Conservation (phyloP, 2,888 invertebrate genomes). For the Parochlus steinenii region DNA sequence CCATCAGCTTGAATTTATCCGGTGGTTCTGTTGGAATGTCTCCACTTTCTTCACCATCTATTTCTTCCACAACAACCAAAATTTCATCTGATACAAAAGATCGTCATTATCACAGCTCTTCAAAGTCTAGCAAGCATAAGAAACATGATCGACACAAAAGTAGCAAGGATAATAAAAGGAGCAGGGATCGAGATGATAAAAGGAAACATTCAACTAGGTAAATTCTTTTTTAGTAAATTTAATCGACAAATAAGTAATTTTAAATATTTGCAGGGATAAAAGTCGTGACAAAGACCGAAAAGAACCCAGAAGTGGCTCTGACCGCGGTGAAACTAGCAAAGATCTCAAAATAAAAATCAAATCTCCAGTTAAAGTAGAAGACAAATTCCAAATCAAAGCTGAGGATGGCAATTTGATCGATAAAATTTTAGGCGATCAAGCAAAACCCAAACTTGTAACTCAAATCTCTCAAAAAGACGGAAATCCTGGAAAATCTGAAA, state of each 20-base stretch:
- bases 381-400: slow-evolving; percentile 14
- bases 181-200: too few relatives aligned
- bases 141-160: slow-evolving; percentile 15
- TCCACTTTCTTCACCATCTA: slow-evolving; percentile 7
- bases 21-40: neutral
- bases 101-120: slow-evolving; percentile 11
- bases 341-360: neutral
- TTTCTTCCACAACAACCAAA: slow-evolving; percentile 5
- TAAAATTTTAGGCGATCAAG: slow-evolving; percentile 23
- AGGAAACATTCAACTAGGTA: too few relatives aligned
- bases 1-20: slow-evolving; percentile 5
- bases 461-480: neutral
- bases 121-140: slow-evolving; percentile 8
- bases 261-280: slow-evolving; percentile 19
- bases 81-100: too few relatives aligned
- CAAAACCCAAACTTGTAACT: slow-evolving; percentile 13
- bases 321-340: slow-evolving; percentile 17
- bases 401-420: slow-evolving; percentile 24
- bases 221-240: too few relatives aligned
- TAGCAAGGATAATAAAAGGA: slow-evolving; percentile 16
- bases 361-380: neutral
- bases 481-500: neutral
- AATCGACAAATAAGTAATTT: neutral
- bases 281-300: slow-evolving; percentile 22
- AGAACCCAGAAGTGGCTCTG: slow-evolving; percentile 23